phyloP scores from a whole-genome alignment of 1,140 invertebrate species.

The Drosophila equinoxialis region DNA sequence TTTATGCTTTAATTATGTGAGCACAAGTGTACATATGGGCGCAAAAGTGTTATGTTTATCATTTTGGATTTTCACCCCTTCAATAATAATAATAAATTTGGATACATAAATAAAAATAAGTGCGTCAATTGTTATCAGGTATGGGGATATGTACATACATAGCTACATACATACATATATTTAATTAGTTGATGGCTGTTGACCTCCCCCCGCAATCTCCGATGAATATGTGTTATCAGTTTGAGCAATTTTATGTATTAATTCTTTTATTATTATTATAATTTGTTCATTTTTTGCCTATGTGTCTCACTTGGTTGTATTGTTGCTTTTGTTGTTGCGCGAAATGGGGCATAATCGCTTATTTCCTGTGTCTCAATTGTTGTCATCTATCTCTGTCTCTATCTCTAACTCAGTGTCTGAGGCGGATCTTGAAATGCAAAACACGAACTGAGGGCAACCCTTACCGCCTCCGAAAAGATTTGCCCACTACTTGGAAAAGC shows the following conservation, averaged over 20 bases:
- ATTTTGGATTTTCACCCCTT: not conserved
- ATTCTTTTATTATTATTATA: not conserved
- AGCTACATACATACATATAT: not conserved
- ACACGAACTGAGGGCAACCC: conserved; percentile 42
- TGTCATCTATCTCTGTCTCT: conserved; percentile 24
- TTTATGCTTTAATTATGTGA: no score
- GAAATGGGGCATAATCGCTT: conserved; percentile 54
- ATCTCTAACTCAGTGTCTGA: conserved; percentile 29
- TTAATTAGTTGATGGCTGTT: conserved; percentile 3
- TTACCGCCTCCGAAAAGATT: not conserved
- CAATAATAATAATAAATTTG: conserved; percentile 6
- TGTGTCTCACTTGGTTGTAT: conserved; percentile 36
- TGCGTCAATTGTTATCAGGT: conserved; percentile 23
- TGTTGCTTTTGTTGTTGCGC: conserved; percentile 26
- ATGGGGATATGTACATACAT: no score
- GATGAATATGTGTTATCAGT: conserved; percentile 1
- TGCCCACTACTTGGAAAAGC: conserved; percentile 8
- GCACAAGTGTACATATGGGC: no score
- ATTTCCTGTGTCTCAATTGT: conserved; percentile 57
- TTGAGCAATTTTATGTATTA: not conserved
- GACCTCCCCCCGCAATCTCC: not conserved
- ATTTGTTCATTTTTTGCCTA: conserved; percentile 14
- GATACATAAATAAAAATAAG: conserved; percentile 3
- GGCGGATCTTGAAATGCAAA: conserved; percentile 49
- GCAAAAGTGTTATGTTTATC: not conserved